Conservation (phyloP, 2,797 vertebrate genomes). For the Helicolenus hilgendorfi region DNA sequence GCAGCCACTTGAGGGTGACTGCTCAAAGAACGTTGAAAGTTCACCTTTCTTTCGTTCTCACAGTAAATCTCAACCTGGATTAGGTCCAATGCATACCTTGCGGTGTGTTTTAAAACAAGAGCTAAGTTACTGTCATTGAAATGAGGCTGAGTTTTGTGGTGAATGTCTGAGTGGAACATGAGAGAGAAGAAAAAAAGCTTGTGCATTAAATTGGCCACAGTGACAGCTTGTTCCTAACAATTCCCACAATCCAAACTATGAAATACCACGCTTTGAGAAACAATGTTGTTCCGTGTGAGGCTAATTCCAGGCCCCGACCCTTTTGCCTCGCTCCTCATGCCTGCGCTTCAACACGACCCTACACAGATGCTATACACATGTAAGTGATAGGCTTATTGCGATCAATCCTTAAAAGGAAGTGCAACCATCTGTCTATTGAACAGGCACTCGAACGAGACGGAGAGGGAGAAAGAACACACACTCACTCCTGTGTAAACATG, state of each 20-base stretch:
- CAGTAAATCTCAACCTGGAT: slow-evolving; percentile 79
- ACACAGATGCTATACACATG: slow-evolving; percentile 81
- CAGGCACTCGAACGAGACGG: slow-evolving; percentile 76
- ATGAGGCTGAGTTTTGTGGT: slow-evolving; percentile 51
- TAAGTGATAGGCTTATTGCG: slow-evolving; percentile 74
- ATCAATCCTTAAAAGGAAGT: slow-evolving; percentile 91
- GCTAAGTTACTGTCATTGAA: slow-evolving; percentile 58
- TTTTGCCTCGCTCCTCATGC: slow-evolving; percentile 29
- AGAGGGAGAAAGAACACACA: slow-evolving; percentile 82
- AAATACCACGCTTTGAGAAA: slow-evolving; percentile 54
- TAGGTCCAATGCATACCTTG: slow-evolving; percentile 66
- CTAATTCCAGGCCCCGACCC: slow-evolving; percentile 65
- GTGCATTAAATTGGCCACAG: slow-evolving; percentile 49
- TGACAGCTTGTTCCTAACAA: slow-evolving; percentile 77
- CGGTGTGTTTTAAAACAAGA: slow-evolving; percentile 67
- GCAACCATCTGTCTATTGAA: slow-evolving; percentile 82
- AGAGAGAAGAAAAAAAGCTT: not conserved
- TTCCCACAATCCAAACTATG: slow-evolving; percentile 71
- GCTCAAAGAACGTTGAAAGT: slow-evolving; percentile 10
- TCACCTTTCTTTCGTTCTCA: slow-evolving; percentile 66
- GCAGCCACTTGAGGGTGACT: slow-evolving; percentile 62
- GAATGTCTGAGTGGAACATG: slow-evolving; percentile 34
- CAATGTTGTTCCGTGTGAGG: slow-evolving; percentile 38
- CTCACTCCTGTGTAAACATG: slow-evolving; percentile 86
- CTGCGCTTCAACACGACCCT: slow-evolving; percentile 51